Percentiles rank a stretch among this genome's conserved stretches.
Conservation (phyloP, 2,888 invertebrate genomes). For the Rhopalosiphum nymphaeae region DNA sequence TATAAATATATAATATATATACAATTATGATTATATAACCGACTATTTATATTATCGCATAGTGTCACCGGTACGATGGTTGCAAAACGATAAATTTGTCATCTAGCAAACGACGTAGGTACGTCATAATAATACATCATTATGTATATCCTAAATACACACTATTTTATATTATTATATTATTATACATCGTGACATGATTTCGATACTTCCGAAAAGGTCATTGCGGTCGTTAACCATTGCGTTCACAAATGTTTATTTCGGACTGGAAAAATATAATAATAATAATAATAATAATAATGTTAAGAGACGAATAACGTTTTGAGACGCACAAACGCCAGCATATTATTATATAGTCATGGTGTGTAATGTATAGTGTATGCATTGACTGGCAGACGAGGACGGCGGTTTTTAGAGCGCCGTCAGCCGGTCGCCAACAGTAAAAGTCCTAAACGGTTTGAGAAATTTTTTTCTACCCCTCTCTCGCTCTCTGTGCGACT, state of each 20-base stretch:
- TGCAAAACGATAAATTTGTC: conserved; percentile 18
- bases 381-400: not conserved
- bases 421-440: conserved; percentile 51
- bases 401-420: conserved; percentile 19
- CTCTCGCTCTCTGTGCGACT: too few relatives aligned
- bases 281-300: not conserved
- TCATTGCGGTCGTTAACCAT: conserved; percentile 27
- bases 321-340: conserved; percentile 20
- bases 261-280: conserved; percentile 16
- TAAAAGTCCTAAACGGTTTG: conserved; percentile 24
- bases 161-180: not conserved
- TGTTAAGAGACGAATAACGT: not conserved
- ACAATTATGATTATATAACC: conserved; percentile 37
- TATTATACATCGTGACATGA: not conserved
- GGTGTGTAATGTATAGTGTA: not conserved
- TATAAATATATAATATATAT: not conserved
- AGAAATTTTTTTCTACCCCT: not conserved
- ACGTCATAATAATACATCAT: conserved; percentile 2
- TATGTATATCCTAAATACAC: not conserved
- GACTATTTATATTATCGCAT: not conserved
- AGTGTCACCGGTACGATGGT: not conserved
- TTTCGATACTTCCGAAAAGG: conserved; percentile 18
- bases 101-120: not conserved
- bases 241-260: not conserved
- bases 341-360: not conserved